phyloP scores from a whole-genome alignment of 2,113 vertebrate genomes.

The Sclerurus mexicanus region DNA sequence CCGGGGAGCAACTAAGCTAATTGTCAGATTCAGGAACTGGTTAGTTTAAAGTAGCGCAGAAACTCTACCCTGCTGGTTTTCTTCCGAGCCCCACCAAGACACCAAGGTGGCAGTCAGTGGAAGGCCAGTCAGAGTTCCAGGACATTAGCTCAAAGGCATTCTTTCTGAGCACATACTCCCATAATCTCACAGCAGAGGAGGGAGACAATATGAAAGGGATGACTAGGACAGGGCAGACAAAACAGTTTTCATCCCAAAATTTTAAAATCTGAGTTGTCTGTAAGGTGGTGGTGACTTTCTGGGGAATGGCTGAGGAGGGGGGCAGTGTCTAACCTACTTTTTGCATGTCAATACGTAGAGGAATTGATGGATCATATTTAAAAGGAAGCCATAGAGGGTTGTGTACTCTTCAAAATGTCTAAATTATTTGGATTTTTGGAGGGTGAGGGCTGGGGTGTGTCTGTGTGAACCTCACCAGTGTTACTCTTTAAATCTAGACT shows the following conservation, averaged over 20 bases:
- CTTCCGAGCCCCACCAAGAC: neutral
- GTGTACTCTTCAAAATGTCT: neutral
- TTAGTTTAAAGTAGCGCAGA: neutral
- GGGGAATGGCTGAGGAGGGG: neutral
- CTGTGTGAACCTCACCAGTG: neutral
- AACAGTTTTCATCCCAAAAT: neutral
- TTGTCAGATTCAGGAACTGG: neutral
- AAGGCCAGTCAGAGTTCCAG: neutral
- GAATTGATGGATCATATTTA: neutral
- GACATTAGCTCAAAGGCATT: neutral
- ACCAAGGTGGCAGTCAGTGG: neutral
- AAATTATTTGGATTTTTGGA: neutral
- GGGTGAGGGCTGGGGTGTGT: no score
- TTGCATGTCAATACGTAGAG: neutral
- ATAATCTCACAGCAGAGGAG: neutral
- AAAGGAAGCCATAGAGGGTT: neutral
- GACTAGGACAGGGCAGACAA: neutral
- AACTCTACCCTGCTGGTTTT: neutral
- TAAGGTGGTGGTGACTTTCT: neutral
- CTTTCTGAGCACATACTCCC: neutral
- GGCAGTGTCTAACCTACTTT: neutral
- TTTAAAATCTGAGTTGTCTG: neutral
- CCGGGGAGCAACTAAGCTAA: neutral
- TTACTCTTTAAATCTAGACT: neutral
- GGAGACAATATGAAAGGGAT: neutral